Evolutionary conservation across 1,140 invertebrate genomes (phyloP), one percentile per base, ranked within the genome.

Genomic region (Eriocheir sinensis): DNA sequence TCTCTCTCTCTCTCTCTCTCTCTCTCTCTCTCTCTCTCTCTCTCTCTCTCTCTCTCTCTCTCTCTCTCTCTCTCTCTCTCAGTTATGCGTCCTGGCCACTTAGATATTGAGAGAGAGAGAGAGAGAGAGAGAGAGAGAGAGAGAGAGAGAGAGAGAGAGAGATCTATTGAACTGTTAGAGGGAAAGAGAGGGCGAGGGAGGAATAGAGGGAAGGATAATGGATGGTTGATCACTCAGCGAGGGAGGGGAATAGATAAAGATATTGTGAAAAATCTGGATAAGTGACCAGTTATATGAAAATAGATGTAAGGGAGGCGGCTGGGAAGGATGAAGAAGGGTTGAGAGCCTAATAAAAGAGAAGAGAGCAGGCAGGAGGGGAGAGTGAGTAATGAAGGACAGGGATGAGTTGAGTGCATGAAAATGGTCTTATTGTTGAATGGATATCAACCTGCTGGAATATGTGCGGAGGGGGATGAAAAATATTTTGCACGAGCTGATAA

Each of bases 21-120:
- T 81, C 79, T 81, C 79, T 81, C 79, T 81, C 79, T 81, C 79
- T 81, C 79, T 81, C 79, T 81, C 79, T 81, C 79, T 81, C 79
- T 34, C 32, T 34, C 32, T 34, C 79, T 81, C 79, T 72, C 79
- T 81, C 79, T 81, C 79, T 81, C 79, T 81, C 79, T 81, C 79
- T 81, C 79, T 81, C 79, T 81, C 79, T 81, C 79, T 81, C 79
- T 81, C 79, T 81, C 79, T 81, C 79, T 81, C 79, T 72, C 53
- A 15, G 9, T 72, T 12, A 15, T 72, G 27, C 27, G 27, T 12
- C 9, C 53, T 72, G 27, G 9, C 9, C 27, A 72, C 9, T 72
- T 72, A 72, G 53, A 27, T 72, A 15, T 15, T 72, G 60, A n/a
- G n/a, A 72, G 60, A n/a, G 15, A 72, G n/a, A 72, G 60, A 21